Evolutionary conservation across 2,113 vertebrate genomes (phyloP).

Genomic region (Psephotus haematonotus): DNA sequence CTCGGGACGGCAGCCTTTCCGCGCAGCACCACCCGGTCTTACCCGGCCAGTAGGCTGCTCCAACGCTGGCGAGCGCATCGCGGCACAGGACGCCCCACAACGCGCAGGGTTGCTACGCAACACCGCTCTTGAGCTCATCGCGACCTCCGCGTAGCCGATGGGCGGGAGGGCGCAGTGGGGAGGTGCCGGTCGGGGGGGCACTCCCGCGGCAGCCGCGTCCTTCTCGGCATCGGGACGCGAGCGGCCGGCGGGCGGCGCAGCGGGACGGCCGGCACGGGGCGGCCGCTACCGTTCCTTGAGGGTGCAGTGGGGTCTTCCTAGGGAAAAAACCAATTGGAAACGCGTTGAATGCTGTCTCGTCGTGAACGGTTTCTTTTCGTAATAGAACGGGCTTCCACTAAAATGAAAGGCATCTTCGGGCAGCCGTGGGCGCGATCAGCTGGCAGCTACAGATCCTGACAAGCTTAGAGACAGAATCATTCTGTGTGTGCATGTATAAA

Average conservation of each 20-base stretch:
- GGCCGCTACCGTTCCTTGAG: too few species aligned
- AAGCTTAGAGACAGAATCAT: neutral
- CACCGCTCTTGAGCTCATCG: neutral
- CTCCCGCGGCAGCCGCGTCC: too few species aligned
- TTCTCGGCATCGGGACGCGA: neutral
- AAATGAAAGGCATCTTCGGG: neutral
- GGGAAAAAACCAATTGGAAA: accelerated
- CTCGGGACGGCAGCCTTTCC: too few species aligned
- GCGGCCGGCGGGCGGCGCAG: neutral
- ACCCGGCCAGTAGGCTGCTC: neutral
- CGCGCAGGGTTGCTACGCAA: neutral
- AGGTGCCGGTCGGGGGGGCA: neutral
- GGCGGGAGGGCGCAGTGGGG: neutral
- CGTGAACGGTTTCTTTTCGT: accelerated
- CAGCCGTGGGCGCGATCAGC: accelerated
- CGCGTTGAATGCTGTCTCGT: accelerated
- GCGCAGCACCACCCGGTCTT: neutral
- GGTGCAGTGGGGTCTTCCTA: neutral
- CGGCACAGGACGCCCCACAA: neutral
- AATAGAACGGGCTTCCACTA: too few species aligned
- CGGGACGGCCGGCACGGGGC: accelerated
- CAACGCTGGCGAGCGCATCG: neutral
- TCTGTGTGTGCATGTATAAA: neutral
- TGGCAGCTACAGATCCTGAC: neutral
- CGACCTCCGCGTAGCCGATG: neutral